phyloP scores from a whole-genome alignment of 2,888 invertebrate species.

The Leptinotarsa rubiginosa region DNA sequence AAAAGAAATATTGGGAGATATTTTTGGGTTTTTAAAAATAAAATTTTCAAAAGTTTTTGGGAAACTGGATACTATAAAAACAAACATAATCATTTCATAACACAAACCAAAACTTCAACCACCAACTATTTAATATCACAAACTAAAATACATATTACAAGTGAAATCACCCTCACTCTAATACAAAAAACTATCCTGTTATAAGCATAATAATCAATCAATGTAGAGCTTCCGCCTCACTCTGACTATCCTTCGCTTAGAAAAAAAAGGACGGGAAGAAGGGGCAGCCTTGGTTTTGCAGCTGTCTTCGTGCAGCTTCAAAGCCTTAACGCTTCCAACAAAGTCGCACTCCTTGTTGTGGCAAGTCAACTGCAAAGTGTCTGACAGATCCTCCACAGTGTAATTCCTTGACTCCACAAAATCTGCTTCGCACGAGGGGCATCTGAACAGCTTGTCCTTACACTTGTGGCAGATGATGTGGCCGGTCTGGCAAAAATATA shows the following conservation, averaged over 20 bases:
- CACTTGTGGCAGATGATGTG: neutral
- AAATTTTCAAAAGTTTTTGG: too few relatives aligned
- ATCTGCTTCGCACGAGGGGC: constrained; percentile 1
- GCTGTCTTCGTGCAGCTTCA: neutral
- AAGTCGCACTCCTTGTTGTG: constrained; percentile 4
- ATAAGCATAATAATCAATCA: neutral
- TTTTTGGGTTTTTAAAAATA: too few relatives aligned
- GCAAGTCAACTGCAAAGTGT: neutral
- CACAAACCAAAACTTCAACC: neutral
- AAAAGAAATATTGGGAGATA: too few relatives aligned
- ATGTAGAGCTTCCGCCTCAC: neutral
- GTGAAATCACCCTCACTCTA: too few relatives aligned
- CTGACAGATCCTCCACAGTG: neutral
- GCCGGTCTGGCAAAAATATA: neutral
- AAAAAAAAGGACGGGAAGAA: neutral
- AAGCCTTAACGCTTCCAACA: constrained; percentile 5
- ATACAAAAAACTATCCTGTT: neutral
- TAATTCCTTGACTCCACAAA: neutral
- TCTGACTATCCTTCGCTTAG: constrained; percentile 5
- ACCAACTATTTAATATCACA: constrained; percentile 6
- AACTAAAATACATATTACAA: neutral
- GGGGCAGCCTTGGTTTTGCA: neutral
- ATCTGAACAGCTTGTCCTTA: neutral
- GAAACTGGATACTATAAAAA: too few relatives aligned
- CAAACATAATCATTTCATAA: neutral